Conservation (phyloP, 2,888 invertebrate genomes). For the Conchocele bisecta region DNA sequence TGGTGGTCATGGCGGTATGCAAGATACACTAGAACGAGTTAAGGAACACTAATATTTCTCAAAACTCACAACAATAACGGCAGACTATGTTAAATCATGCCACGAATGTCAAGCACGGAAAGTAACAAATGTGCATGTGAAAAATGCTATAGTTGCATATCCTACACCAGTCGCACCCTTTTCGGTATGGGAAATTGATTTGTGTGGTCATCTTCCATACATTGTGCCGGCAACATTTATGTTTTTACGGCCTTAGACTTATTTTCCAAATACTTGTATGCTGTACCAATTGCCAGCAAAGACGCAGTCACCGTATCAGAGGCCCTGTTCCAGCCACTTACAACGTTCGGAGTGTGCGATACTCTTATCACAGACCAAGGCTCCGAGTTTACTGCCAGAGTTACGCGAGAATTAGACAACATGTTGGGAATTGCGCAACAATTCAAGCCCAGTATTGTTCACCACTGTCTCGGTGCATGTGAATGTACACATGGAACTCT, state of each 20-base stretch:
- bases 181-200: constrained; percentile 30
- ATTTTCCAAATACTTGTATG: constrained; percentile 15
- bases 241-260: constrained; percentile 23
- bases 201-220: constrained; percentile 25
- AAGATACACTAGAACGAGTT: constrained; percentile 30
- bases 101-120: constrained; percentile 29
- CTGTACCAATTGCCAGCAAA: constrained; percentile 17
- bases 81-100: constrained; percentile 26
- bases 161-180: constrained; percentile 28
- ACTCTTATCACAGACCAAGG: constrained; percentile 8
- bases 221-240: constrained; percentile 13
- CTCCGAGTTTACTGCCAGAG: too few species aligned
- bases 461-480: too few species aligned
- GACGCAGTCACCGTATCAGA: constrained; percentile 18
- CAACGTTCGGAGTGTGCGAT: constrained; percentile 26
- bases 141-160: constrained; percentile 18
- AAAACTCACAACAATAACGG: constrained; percentile 5
- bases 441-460: too few species aligned
- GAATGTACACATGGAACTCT: too few species aligned
- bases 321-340: constrained; percentile 11
- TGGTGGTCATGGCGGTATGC: constrained; percentile 37
- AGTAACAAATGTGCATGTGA: constrained; percentile 20
- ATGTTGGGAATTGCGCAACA: too few species aligned
- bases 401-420: too few species aligned
- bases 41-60: constrained; percentile 29